These are phyloP conservation scores for Myotis pilosus DNA, from an alignment of 2,797 vertebrate species.

Conservation along the genomic window DNA sequence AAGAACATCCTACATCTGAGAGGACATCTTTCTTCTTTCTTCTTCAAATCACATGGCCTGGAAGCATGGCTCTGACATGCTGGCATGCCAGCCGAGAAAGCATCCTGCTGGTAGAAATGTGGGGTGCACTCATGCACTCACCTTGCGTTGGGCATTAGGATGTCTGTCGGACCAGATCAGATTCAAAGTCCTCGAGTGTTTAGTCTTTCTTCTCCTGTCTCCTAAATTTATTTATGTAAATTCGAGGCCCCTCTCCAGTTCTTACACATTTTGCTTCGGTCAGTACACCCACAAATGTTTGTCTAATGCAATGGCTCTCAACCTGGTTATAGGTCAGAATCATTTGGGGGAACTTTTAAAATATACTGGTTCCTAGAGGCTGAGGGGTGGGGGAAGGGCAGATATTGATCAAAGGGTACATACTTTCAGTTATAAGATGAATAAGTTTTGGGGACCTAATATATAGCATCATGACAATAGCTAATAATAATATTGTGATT, in stretches of 20 bases:
- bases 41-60: not conserved
- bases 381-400: no score
- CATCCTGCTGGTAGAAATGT: not conserved
- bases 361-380: not conserved
- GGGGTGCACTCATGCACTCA: not conserved
- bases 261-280: not conserved
- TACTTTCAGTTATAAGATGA: not conserved
- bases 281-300: not conserved
- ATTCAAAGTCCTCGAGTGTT: not conserved
- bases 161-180: not conserved
- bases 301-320: not conserved
- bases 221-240: conserved; percentile 10
- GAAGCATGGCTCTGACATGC: not conserved
- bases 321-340: not conserved
- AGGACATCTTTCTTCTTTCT: not conserved
- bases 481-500: not conserved
- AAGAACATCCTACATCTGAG: not conserved
- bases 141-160: not conserved
- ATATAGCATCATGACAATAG: not conserved
- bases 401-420: not conserved
- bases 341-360: not conserved
- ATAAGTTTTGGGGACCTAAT: not conserved
- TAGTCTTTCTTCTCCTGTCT: not conserved
- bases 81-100: not conserved
- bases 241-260: not conserved